Percentiles rank a stretch among this genome's conserved stretches.
phyloP scores from a whole-genome alignment of 2,888 invertebrate species.

The Luperina nickerlii region DNA sequence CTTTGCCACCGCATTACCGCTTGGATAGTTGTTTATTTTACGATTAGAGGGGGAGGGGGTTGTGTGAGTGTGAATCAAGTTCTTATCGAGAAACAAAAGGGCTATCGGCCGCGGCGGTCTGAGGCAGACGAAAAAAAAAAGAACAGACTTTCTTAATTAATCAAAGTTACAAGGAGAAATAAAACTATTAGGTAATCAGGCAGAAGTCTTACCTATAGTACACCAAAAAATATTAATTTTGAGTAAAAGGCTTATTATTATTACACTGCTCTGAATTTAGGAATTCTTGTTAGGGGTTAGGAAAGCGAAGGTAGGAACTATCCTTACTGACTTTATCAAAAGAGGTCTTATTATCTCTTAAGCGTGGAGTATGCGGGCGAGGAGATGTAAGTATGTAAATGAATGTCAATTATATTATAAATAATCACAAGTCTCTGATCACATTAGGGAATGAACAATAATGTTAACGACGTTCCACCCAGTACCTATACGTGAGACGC shows the following conservation, averaged over 20 bases:
- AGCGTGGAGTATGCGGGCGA: background rate
- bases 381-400: background rate
- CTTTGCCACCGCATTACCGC: constrained; percentile 8
- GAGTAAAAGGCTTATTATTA: background rate
- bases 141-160: background rate
- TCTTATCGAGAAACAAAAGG: background rate
- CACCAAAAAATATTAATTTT: background rate
- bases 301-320: background rate
- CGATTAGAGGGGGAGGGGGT: no score
- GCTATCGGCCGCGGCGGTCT: background rate
- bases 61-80: background rate
- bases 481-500: background rate
- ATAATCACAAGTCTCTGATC: background rate
- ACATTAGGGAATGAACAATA: background rate
- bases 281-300: background rate
- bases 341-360: background rate
- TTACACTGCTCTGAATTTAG: background rate
- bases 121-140: background rate
- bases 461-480: background rate
- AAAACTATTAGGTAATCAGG: background rate
- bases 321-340: background rate
- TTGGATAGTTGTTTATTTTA: constrained; percentile 33
- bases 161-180: background rate
- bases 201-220: background rate
- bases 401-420: background rate